phyloP scores from a whole-genome alignment of 2,888 invertebrate species.

The Agrochola macilenta region DNA sequence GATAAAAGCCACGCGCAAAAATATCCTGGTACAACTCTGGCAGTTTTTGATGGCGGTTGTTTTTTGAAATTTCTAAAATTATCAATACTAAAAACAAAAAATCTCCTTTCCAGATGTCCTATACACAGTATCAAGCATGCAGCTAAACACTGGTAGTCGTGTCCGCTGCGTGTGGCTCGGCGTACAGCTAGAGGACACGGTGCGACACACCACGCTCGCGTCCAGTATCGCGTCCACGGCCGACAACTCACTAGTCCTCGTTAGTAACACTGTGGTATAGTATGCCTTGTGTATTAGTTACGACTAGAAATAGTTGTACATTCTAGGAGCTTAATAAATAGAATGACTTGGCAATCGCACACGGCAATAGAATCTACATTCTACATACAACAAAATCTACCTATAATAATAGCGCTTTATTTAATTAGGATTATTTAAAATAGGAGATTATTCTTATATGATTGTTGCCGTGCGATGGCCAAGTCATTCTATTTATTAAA shows the following conservation, averaged over 20 bases:
- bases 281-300: slow-evolving; percentile 7
- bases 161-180: slow-evolving; percentile 92
- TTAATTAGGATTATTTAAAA: too few relatives aligned
- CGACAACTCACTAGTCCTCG: slow-evolving; percentile 85
- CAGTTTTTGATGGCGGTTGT: too few relatives aligned
- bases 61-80: too few relatives aligned
- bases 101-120: slow-evolving; percentile 78
- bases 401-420: too few relatives aligned
- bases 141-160: slow-evolving; percentile 85
- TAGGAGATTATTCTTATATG: too few relatives aligned
- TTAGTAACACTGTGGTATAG: slow-evolving; percentile 65
- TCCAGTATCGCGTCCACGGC: slow-evolving; percentile 88
- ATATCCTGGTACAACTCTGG: too few relatives aligned
- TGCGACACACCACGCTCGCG: slow-evolving; percentile 83
- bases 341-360: too few relatives aligned
- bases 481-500: too few relatives aligned
- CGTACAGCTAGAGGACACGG: slow-evolving; percentile 81
- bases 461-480: too few relatives aligned
- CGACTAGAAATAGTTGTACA: not conserved
- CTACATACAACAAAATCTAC: too few relatives aligned
- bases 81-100: not conserved
- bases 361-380: too few relatives aligned
- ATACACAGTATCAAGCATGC: slow-evolving; percentile 90
- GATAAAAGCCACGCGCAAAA: too few relatives aligned
- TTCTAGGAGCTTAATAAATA: not conserved